Base-by-base conservation (phyloP, 1,140 invertebrate genomes). In the Homarus americanus region DNA sequence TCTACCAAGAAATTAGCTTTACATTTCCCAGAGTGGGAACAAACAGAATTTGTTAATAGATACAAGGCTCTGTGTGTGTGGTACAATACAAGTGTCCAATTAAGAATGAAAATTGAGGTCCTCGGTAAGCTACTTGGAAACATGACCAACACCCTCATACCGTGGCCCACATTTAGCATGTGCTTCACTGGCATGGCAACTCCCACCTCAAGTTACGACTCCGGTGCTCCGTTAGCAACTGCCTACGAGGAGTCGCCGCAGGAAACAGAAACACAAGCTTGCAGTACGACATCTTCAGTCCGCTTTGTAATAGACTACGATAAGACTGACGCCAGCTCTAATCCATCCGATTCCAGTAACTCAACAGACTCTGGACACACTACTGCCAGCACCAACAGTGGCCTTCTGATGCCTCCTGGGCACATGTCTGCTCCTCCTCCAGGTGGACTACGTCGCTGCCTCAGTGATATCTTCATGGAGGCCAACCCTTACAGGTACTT, bases 81-180 rank as follows among this genome's bases (percentile, higher is more conserved):
- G 97, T 97, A 97, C 93, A 99, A 98, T 94, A 97, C 98, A 94
- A 98, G 97, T 0, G 96, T 96, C 93, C 97, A 98, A 93, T 96
- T 97, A 94, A 96, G 97, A 91, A 95, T 98, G 36, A 98, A 97
- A 93, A 94, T 98, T 72, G 94, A 96, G 92, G 96, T 97, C 90
- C 93, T 98, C 85, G 97, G 97, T 0, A 96, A 96, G 94, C 95
- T 98, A 58, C 93, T 98, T 32, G 95, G 95, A 92, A 94, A 96
- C 87, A 94, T 95, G 41, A 91, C 93, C 53, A 93, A 93, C 20
- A 92, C 92, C 32, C 93, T 93, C 79, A 91, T 94, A 36, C 93
- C 93, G 20, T 95, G 95, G 95, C 94, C 94, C 28, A 90, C 72
- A 32, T 92, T 92, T 34, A 90, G 58, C 41, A 87, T 90, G 58